phyloP scores from a whole-genome alignment of 2,888 invertebrate genomes.

The Epistrophella euchroma region DNA sequence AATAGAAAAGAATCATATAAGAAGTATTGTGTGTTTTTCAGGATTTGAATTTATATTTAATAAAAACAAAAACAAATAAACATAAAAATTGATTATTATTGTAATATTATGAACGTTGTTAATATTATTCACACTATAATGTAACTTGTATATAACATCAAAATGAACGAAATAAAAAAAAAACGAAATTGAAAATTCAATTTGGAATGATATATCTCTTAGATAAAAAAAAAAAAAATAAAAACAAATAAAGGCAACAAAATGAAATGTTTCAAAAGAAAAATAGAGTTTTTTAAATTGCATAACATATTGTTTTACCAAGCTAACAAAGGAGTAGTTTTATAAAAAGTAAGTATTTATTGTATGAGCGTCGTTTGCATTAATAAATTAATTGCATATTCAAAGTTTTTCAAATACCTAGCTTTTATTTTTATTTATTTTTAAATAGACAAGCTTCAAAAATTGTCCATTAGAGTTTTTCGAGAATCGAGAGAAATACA shows the following conservation, averaged over 20 bases:
- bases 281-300: not conserved
- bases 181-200: slow-evolving; percentile 61
- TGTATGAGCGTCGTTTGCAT: no score
- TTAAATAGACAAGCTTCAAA: no score
- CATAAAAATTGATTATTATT: slow-evolving; percentile 65
- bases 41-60: slow-evolving; percentile 72
- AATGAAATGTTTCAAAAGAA: slow-evolving; percentile 68
- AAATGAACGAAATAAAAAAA: slow-evolving; percentile 78
- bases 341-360: not conserved
- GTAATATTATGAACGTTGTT: slow-evolving; percentile 81
- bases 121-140: slow-evolving; percentile 82
- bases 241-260: slow-evolving; percentile 67
- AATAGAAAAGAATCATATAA: slow-evolving; percentile 36
- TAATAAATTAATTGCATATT: no score
- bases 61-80: slow-evolving; percentile 5
- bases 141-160: slow-evolving; percentile 79
- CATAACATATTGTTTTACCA: not conserved
- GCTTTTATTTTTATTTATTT: no score
- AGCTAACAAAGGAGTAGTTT: not conserved
- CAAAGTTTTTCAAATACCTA: no score
- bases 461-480: no score
- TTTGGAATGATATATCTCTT: slow-evolving; percentile 57
- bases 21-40: slow-evolving; percentile 74
- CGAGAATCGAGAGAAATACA: no score
- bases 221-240: slow-evolving; percentile 50